phyloP scores from a whole-genome alignment of 2,797 vertebrate species.

The Lithobates sylvaticus region DNA sequence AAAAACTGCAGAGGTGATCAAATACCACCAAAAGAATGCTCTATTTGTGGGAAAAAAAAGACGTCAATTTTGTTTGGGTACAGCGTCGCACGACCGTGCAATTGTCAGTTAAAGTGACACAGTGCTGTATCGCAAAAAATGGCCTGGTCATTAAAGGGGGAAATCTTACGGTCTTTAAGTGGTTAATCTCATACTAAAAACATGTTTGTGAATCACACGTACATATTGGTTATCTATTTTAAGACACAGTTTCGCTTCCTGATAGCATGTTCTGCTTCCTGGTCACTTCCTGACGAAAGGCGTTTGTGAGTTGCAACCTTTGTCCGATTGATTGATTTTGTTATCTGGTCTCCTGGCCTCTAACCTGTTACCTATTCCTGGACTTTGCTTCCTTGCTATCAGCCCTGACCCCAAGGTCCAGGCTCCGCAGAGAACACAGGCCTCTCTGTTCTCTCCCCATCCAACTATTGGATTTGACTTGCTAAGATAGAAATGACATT shows the following conservation, averaged over 20 bases:
- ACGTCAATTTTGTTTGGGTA: too few species aligned
- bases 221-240: neutral
- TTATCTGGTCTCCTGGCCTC: conserved; percentile 21
- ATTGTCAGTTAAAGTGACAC: too few species aligned
- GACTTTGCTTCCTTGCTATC: conserved; percentile 41
- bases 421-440: neutral
- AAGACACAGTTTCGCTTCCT: neutral
- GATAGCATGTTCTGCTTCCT: neutral
- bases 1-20: too few species aligned
- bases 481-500: neutral
- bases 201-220: too few species aligned
- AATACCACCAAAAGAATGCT: too few species aligned
- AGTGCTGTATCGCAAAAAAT: too few species aligned
- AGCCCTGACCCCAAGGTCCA: conserved; percentile 8
- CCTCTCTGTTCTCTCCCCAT: neutral
- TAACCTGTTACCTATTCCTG: conserved; percentile 33
- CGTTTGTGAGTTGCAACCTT: conserved; percentile 4
- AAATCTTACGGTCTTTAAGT: too few species aligned
- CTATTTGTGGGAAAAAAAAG: too few species aligned
- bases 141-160: too few species aligned
- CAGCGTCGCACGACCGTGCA: too few species aligned
- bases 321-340: conserved; percentile 32
- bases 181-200: too few species aligned
- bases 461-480: conserved; percentile 5
- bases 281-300: conserved; percentile 13